These are phyloP conservation scores for Aromia moschata DNA, from an alignment of 2,888 invertebrate genomes.

Conservation along the genomic window DNA sequence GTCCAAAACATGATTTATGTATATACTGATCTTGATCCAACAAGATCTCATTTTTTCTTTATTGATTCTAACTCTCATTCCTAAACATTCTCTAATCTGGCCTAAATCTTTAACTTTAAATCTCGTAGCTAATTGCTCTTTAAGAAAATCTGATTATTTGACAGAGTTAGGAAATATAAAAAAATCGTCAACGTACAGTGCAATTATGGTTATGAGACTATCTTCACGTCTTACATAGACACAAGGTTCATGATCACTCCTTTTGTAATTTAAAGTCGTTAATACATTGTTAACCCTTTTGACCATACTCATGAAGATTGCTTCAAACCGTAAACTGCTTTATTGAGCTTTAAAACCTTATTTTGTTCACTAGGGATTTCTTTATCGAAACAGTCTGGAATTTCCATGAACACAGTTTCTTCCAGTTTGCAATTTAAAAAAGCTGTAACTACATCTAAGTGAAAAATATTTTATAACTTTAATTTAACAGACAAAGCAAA, in stretches of 20 bases:
- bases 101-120: conserved; percentile 49
- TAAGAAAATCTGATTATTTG: conserved; percentile 35
- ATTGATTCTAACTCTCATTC: conserved; percentile 7
- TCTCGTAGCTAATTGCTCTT: conserved; percentile 34
- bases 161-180: conserved; percentile 39
- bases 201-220: conserved; percentile 31
- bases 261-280: conserved; percentile 34
- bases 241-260: conserved; percentile 44
- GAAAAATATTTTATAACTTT: conserved; percentile 19
- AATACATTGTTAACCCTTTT: conserved; percentile 39
- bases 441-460: conserved; percentile 48
- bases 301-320: conserved; percentile 49
- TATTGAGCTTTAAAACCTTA: conserved; percentile 43
- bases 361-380: conserved; percentile 7
- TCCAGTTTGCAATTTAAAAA: conserved; percentile 49
- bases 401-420: conserved; percentile 47
- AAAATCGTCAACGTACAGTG: conserved; percentile 50
- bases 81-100: conserved; percentile 5
- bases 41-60: conserved; percentile 5
- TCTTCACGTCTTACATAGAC: conserved; percentile 35
- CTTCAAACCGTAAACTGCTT: conserved; percentile 51
- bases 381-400: conserved; percentile 39
- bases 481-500: conserved; percentile 2
- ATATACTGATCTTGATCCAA: conserved; percentile 6
- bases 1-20: conserved; percentile 18